phyloP scores from a whole-genome alignment of 2,888 invertebrate genomes.

The Tuberolachnus salignus region DNA sequence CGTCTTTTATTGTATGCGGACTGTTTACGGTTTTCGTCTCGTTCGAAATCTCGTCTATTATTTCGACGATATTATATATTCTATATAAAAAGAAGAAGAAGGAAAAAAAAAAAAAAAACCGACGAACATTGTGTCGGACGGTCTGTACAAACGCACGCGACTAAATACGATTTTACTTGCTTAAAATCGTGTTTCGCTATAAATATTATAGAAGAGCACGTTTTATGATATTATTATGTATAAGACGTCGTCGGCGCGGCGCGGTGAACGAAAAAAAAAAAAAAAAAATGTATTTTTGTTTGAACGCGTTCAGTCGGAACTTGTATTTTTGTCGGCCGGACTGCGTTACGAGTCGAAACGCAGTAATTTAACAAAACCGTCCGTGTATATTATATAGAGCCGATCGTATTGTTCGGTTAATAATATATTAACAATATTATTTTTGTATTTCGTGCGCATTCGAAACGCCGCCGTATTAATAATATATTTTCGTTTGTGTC shows the following conservation, averaged over 20 bases:
- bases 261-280: neutral
- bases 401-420: neutral
- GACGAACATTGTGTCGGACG: too few species aligned
- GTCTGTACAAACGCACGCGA: too few species aligned
- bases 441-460: neutral
- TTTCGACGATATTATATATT: too few species aligned
- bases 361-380: neutral
- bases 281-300: constrained; percentile 15
- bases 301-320: constrained; percentile 20
- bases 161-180: too few species aligned
- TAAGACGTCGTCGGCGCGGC: neutral
- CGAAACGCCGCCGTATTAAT: too few species aligned
- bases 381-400: constrained; percentile 4
- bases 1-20: too few species aligned
- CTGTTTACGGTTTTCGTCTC: too few species aligned
- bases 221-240: neutral
- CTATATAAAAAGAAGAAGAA: too few species aligned
- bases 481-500: too few species aligned
- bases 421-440: neutral
- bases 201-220: neutral
- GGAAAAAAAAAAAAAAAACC: too few species aligned
- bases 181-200: too few species aligned
- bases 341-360: neutral
- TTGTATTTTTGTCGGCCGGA: neutral
- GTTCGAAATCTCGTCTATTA: too few species aligned